A percentile compares a stretch with the other conserved stretches of the same genome.
Conservation (phyloP, 2,797 vertebrate genomes). For the Anguilla marmorata region DNA sequence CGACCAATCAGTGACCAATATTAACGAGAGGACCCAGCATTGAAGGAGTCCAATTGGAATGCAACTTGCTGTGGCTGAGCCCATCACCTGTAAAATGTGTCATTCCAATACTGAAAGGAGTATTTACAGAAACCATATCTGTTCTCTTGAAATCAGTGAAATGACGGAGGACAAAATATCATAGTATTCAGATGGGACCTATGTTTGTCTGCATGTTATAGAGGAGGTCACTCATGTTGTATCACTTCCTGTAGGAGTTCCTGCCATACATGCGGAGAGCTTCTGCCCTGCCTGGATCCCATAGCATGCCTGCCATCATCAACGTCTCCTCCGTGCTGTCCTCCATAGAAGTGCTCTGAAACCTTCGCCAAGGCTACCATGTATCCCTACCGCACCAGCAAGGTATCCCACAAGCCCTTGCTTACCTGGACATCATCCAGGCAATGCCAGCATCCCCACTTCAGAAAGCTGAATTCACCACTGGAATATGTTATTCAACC, state of each 20-base stretch:
- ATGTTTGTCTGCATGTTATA: neutral
- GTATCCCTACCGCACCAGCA: constrained; percentile 74
- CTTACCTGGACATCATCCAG: neutral
- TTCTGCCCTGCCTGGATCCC: constrained; percentile 53
- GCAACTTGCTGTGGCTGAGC: neutral
- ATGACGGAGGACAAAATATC: too few relatives aligned
- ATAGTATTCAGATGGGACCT: neutral
- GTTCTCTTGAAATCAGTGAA: too few relatives aligned
- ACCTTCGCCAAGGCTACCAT: constrained; percentile 51
- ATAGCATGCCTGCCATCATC: constrained; percentile 70
- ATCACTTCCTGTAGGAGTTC: constrained; percentile 56
- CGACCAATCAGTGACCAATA: neutral
- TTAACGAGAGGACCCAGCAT: neutral
- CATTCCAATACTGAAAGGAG: too few relatives aligned
- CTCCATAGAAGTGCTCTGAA: constrained; percentile 65
- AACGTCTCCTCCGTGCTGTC: constrained; percentile 67
- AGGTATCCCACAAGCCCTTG: constrained; percentile 57
- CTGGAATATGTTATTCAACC: neutral
- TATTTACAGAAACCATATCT: too few relatives aligned
- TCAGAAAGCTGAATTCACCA: neutral
- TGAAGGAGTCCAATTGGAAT: neutral
- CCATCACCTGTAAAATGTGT: too few relatives aligned
- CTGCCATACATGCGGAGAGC: constrained; percentile 68
- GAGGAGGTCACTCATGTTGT: neutral
- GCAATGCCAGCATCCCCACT: neutral